Evolutionary conservation across 2,113 vertebrate genomes (phyloP), one percentile per base, ranked within the genome.

Genomic region (Phainopepla nitens): DNA sequence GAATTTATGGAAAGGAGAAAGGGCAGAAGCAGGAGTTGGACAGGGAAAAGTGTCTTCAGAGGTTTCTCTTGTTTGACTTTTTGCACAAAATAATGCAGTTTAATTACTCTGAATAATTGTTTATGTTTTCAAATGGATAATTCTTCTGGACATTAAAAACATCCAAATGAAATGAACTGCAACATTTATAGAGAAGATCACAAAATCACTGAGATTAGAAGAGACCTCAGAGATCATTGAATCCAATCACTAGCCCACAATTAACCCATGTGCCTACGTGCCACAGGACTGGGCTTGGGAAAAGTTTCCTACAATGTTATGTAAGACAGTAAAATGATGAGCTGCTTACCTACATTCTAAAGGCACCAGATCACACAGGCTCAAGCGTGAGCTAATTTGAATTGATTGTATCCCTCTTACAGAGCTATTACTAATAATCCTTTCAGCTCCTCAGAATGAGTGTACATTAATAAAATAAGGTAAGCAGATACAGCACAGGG

Each of bases 361-460:
- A 69, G 82, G 41, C 68, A 93, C 39, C 70, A 85, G 56, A 93
- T 88, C 93, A 72, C 79, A 39, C 45, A 76, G 82, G 42, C 89
- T 91, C 68, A 92, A 4, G 25, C 22, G 5, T 56, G 92, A 97
- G 90, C 79, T 95, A 94, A 96, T 97, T 97, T 95, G 83, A 96
- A 95, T 80, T 44, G 16, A 68, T 87, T 91, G 87, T 41, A 85
- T 79, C 89, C 87, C 82, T 93, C 73, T 95, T 84, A 60, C 58
- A 77, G 50, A 91, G 57, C 61, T 96, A 88, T 88, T 87, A 94
- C 62, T 47, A 87, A 90, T 77, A 96, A 96, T 95, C 89, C 57
- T 75, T 88, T 78, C 50, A 61, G 58, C 89, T 90, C 76, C 90
- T 96, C 35, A 47, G 54, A 93, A 92, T 31, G 64, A 81, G 41